These are phyloP conservation scores for Rhegmatorhina hoffmannsi DNA, from an alignment of 2,113 vertebrate species.

Conservation along the genomic window DNA sequence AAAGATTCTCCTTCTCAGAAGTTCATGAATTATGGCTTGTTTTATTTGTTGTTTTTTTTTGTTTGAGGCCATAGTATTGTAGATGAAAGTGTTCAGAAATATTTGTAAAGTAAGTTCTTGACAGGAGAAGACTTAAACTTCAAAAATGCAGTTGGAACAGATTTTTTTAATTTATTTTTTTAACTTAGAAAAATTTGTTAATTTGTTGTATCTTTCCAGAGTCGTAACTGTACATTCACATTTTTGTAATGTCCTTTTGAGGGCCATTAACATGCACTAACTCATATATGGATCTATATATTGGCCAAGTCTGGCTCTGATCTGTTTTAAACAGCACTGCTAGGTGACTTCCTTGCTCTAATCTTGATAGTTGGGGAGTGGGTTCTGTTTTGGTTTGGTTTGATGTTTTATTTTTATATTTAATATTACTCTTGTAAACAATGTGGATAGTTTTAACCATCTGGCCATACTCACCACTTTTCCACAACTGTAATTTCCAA, in stretches of 20 bases:
- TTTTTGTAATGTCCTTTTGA: slow-evolving; percentile 35
- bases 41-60: slow-evolving; percentile 69
- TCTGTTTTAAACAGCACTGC: slow-evolving; percentile 52
- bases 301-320: slow-evolving; percentile 69
- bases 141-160: neutral
- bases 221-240: slow-evolving; percentile 21
- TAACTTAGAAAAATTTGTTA: slow-evolving; percentile 46
- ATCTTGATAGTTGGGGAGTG: neutral
- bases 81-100: slow-evolving; percentile 62
- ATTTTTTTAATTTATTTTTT: no score
- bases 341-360: slow-evolving; percentile 49
- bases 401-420: neutral
- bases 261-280: neutral
- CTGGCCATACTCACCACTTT: neutral
- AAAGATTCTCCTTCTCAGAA: slow-evolving; percentile 69
- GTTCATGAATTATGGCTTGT: slow-evolving; percentile 67
- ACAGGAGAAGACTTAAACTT: slow-evolving; percentile 25
- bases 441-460: neutral
- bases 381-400: neutral
- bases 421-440: slow-evolving; percentile 51
- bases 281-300: slow-evolving; percentile 55
- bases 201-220: slow-evolving; percentile 52
- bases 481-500: neutral
- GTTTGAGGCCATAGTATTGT: slow-evolving; percentile 64
- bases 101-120: slow-evolving; percentile 44